Evolutionary conservation across 2,797 vertebrate species (phyloP).

Genomic region (Melanotaenia pygmaea): DNA sequence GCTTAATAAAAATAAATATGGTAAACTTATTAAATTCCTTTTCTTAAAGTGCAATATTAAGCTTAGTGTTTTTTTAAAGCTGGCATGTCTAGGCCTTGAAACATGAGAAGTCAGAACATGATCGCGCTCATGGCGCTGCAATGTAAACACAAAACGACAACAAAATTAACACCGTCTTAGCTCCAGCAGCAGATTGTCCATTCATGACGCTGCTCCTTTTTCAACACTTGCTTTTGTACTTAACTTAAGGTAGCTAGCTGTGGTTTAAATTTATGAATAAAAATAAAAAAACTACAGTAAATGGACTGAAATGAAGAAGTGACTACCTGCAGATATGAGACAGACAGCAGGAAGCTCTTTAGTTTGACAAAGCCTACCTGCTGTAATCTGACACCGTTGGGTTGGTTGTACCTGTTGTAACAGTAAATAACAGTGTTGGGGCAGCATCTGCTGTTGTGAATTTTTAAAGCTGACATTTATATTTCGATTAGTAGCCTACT

Average conservation of each 20-base stretch:
- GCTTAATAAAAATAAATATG: neutral
- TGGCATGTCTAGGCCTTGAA: conserved; percentile 5
- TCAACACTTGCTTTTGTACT: conserved; percentile 4
- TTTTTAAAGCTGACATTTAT: conserved; percentile 7
- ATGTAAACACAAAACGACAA: conserved; percentile 44
- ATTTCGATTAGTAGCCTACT: conserved; percentile 2
- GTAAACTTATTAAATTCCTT: neutral
- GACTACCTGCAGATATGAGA: conserved; percentile 6
- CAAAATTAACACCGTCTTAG: conserved; percentile 8
- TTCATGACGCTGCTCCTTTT: conserved; percentile 4
- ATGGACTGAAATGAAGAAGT: neutral
- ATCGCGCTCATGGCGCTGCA: conserved; percentile 16
- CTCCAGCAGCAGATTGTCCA: neutral
- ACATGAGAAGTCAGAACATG: conserved; percentile 9
- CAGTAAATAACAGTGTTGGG: conserved; percentile 6
- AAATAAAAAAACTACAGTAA: neutral
- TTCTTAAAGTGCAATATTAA: neutral
- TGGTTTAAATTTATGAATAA: neutral
- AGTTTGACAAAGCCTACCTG: neutral
- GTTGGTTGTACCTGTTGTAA: conserved; percentile 10
- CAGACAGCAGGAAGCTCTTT: conserved; percentile 9
- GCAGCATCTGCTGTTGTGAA: conserved; percentile 7
- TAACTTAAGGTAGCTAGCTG: neutral
- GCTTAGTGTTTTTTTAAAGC: conserved; percentile 6
- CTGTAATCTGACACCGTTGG: conserved; percentile 6